Conservation (phyloP, 2,888 invertebrate genomes). For the Mayetiola destructor region DNA sequence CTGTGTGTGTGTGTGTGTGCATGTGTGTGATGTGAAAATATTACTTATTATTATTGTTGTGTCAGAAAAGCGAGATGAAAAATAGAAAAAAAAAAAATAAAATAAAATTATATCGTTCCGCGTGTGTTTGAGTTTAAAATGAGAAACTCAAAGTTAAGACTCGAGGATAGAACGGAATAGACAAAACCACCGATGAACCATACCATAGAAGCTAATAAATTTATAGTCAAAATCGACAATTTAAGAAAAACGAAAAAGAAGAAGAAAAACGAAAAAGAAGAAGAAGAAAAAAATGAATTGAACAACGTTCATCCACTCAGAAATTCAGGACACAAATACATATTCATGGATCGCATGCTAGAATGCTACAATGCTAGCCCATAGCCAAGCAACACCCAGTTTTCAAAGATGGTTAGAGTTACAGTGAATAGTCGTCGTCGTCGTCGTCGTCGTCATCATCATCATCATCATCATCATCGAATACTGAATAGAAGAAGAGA, state of each 20-base stretch:
- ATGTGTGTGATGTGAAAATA: background rate
- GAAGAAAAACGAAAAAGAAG: background rate
- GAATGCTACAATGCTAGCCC: no score
- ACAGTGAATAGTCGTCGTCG: no score
- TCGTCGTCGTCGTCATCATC: no score
- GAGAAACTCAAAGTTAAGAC: background rate
- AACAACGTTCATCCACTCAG: slow-evolving; percentile 9
- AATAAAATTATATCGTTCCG: no score
- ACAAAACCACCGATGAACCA: background rate
- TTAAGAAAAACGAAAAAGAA: background rate
- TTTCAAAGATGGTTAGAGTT: background rate
- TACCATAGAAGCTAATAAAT: background rate
- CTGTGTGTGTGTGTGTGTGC: background rate
- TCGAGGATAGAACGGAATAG: background rate
- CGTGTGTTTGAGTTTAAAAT: background rate
- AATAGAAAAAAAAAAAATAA: background rate
- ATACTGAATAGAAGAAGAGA: no score
- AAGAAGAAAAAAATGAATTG: background rate
- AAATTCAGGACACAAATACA: slow-evolving; percentile 12
- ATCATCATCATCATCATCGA: no score
- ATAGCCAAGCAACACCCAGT: slow-evolving; percentile 9
- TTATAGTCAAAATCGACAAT: background rate
- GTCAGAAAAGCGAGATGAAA: background rate
- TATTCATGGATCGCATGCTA: no score
- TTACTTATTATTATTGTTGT: no score